A percentile compares a stretch with the other conserved stretches of the same genome.
phyloP scores from a whole-genome alignment of 2,888 invertebrate genomes.

The Rhogogaster chlorosoma region DNA sequence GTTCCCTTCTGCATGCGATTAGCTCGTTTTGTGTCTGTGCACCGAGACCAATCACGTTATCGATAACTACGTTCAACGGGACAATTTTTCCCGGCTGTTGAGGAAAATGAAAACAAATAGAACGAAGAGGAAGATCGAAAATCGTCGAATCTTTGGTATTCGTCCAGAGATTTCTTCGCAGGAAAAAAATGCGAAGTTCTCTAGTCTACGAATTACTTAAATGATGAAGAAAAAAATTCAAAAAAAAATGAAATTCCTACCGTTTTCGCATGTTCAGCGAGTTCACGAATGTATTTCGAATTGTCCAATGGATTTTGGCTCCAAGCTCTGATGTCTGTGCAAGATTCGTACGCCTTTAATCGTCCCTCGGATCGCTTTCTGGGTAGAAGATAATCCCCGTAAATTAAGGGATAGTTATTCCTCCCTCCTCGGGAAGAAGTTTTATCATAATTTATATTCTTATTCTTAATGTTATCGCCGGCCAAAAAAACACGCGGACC shows the following conservation, averaged over 20 bases:
- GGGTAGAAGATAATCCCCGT: constrained; percentile 69
- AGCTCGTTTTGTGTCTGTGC: constrained; percentile 66
- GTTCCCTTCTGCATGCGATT: constrained; percentile 59
- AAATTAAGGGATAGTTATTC: constrained; percentile 56
- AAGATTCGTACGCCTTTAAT: constrained; percentile 80
- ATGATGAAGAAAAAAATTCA: neutral
- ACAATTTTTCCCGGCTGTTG: constrained; percentile 60
- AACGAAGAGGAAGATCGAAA: neutral
- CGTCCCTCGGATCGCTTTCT: constrained; percentile 80
- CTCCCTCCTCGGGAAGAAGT: neutral
- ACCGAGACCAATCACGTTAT: constrained; percentile 67
- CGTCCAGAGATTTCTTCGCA: neutral
- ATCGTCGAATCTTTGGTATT: neutral
- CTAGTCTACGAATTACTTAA: no score
- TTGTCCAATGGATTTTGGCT: constrained; percentile 77
- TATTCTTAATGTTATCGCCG: constrained; percentile 57
- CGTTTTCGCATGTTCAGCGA: constrained; percentile 65
- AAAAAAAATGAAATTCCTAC: constrained; percentile 54
- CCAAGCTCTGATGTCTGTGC: constrained; percentile 81
- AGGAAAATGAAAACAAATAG: neutral
- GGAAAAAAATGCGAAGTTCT: neutral
- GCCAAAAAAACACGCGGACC: constrained; percentile 63
- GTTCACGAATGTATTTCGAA: constrained; percentile 71
- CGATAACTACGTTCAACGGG: constrained; percentile 66
- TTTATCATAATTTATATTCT: neutral